phyloP scores from a whole-genome alignment of 1,140 invertebrate genomes.

The Anagrus nilaparvatae region DNA sequence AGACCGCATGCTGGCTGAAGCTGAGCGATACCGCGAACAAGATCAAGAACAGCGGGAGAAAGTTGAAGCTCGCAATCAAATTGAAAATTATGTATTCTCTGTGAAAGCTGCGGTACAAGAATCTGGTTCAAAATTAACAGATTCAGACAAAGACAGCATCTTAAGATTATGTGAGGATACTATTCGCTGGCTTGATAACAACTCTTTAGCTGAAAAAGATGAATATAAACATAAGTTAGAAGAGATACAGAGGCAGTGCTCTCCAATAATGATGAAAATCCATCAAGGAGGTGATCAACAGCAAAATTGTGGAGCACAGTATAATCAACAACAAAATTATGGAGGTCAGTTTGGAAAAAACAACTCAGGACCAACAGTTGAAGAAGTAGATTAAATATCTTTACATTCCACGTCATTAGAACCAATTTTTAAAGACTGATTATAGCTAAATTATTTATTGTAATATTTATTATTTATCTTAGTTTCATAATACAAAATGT shows the following conservation, averaged over 20 bases:
- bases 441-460: too few species aligned
- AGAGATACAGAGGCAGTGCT: conserved; percentile 58
- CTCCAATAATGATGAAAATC: conserved; percentile 66
- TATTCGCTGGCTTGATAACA: conserved; percentile 49
- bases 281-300: conserved; percentile 47
- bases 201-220: conserved; percentile 64
- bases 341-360: conserved; percentile 9
- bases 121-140: conserved; percentile 25
- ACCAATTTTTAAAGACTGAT: too few species aligned
- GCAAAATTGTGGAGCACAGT: conserved; percentile 20
- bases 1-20: conserved; percentile 77
- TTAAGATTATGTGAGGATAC: conserved; percentile 37
- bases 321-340: conserved; percentile 11
- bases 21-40: conserved; percentile 55
- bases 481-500: too few species aligned
- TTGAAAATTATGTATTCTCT: conserved; percentile 62
- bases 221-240: conserved; percentile 68
- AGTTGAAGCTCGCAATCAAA: conserved; percentile 52
- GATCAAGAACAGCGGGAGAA: conserved; percentile 47
- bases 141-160: conserved; percentile 26
- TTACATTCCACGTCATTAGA: too few species aligned
- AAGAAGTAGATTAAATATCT: conserved; percentile 55
- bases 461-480: too few species aligned
- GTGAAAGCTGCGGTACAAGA: conserved; percentile 47
- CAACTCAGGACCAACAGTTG: conserved; percentile 46